A percentile compares a stretch with the other conserved stretches of the same genome.
phyloP scores from a whole-genome alignment of 2,888 invertebrate genomes.

The Cantharis nigra region DNA sequence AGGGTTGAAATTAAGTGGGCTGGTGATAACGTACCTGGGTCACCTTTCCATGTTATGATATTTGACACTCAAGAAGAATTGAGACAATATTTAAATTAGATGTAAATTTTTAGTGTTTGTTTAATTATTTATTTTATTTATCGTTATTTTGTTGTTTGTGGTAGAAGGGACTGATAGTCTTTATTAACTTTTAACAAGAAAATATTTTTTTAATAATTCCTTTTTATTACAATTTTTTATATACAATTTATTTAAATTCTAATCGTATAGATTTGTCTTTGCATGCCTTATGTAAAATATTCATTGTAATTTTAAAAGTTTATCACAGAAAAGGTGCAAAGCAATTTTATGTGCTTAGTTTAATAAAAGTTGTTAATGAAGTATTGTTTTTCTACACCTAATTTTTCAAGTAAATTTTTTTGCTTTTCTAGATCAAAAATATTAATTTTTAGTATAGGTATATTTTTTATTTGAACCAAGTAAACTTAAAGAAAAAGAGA shows the following conservation, averaged over 20 bases:
- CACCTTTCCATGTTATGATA: constrained; percentile 98
- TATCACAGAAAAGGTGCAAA: neutral
- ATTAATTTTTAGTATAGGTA: too few species aligned
- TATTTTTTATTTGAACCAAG: too few species aligned
- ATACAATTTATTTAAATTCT: neutral
- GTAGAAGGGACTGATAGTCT: constrained; percentile 23
- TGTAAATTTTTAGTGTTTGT: constrained; percentile 38
- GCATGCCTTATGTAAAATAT: neutral
- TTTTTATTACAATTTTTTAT: neutral
- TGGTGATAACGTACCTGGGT: constrained; percentile 95
- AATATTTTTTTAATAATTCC: neutral
- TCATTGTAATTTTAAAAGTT: neutral
- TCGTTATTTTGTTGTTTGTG: constrained; percentile 15
- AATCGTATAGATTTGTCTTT: neutral
- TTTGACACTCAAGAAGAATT: constrained; percentile 98
- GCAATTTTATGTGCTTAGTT: neutral
- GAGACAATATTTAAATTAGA: constrained; percentile 63
- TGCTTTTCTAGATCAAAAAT: too few species aligned
- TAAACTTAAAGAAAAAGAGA: too few species aligned
- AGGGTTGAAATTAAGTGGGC: constrained; percentile 98
- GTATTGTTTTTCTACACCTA: neutral
- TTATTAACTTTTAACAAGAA: neutral
- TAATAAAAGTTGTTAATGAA: neutral
- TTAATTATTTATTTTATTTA: constrained; percentile 26
- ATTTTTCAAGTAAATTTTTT: too few species aligned